A percentile compares a stretch with the other conserved stretches of the same genome.
These are phyloP conservation scores for Cephus pulcher DNA, from an alignment of 2,888 invertebrate genomes.

Conservation along the genomic window DNA sequence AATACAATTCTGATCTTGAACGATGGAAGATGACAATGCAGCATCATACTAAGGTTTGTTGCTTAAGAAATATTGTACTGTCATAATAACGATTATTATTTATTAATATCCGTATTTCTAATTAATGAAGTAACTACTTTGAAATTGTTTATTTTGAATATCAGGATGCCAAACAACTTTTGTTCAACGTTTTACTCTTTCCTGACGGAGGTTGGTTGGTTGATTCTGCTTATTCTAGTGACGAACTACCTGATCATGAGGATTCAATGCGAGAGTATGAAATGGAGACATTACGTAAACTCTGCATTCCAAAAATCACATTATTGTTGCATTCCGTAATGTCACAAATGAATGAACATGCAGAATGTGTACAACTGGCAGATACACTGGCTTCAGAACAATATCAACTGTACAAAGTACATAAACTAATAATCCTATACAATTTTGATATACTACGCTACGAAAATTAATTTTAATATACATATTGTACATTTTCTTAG, in stretches of 20 bases:
- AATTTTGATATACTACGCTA: conserved; percentile 14
- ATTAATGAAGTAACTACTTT: neutral
- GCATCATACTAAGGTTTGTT: conserved; percentile 76
- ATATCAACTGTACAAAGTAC: conserved; percentile 82
- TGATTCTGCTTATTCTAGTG: conserved; percentile 73
- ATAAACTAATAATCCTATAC: conserved; percentile 19
- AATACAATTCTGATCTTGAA: conserved; percentile 82
- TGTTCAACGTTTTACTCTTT: conserved; percentile 89
- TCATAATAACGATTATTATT: neutral
- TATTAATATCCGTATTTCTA: neutral
- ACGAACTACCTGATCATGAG: conserved; percentile 66
- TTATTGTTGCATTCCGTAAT: conserved; percentile 84
- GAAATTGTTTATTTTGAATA: neutral
- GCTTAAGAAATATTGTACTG: neutral
- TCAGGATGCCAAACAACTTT: conserved; percentile 79
- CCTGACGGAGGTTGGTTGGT: conserved; percentile 92
- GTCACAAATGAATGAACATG: conserved; percentile 79
- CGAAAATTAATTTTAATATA: conserved; percentile 9
- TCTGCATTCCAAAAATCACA: conserved; percentile 87
- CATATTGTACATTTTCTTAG: conserved; percentile 41
- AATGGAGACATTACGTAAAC: conserved; percentile 79
- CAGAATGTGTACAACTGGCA: conserved; percentile 81
- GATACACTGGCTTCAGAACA: conserved; percentile 85
- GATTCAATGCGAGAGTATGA: conserved; percentile 75
- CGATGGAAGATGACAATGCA: conserved; percentile 79